Percentiles rank a stretch among this genome's conserved stretches.
Conservation (phyloP, 2,888 invertebrate genomes). For the Sisyra nigra region DNA sequence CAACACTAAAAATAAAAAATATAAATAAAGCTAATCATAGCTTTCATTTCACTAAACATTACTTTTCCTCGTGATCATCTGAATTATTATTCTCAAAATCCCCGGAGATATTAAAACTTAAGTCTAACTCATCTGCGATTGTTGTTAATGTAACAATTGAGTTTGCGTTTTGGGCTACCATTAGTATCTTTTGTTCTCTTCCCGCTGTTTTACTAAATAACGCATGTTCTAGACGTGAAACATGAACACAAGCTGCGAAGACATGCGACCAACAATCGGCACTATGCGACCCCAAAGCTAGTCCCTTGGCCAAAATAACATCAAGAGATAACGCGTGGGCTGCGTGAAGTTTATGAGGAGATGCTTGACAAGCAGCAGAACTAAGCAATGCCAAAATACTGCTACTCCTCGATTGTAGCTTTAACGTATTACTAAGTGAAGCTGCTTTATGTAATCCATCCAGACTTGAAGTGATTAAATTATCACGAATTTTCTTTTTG, state of each 20-base stretch:
- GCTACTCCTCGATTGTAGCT: conserved; percentile 79
- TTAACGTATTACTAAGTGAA: conserved; percentile 72
- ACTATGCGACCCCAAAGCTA: conserved; percentile 85
- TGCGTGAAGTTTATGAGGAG: conserved; percentile 39
- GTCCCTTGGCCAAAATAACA: conserved; percentile 60
- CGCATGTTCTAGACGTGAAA: conserved; percentile 80
- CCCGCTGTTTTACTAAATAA: conserved; percentile 73
- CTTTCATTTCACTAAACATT: conserved; percentile 31
- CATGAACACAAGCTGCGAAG: conserved; percentile 84
- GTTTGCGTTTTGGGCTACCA: conserved; percentile 47
- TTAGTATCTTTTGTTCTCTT: conserved; percentile 45
- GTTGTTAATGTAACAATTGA: conserved; percentile 42
- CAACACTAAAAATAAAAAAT: conserved; percentile 46
- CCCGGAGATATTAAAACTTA: conserved; percentile 38
- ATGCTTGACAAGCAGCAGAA: conserved; percentile 65
- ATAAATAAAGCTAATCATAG: not conserved
- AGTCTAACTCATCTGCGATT: conserved; percentile 39
- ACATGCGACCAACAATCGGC: conserved; percentile 93
- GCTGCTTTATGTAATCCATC: conserved; percentile 88
- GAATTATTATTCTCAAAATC: conserved; percentile 17
- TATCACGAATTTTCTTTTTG: conserved; percentile 50
- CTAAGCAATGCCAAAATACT: conserved; percentile 76
- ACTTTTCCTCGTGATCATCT: conserved; percentile 56
- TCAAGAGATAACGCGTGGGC: conserved; percentile 88
- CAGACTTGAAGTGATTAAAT: conserved; percentile 65